Conservation (phyloP, 1,140 invertebrate species). For the Papilio helenus region DNA sequence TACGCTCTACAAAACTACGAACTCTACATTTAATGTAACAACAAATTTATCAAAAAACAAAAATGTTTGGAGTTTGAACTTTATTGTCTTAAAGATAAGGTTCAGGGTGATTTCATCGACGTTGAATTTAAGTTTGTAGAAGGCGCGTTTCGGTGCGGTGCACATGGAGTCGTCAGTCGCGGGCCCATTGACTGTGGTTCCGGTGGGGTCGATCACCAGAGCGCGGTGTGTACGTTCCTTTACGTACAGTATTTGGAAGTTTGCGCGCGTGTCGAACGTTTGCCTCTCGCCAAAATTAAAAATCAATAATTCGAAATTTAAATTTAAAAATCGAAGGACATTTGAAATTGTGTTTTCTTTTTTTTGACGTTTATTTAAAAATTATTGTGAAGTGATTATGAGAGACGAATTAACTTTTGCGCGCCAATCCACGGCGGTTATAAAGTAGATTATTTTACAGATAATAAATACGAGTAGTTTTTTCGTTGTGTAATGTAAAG, state of each 20-base stretch:
- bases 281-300: constrained; percentile 57
- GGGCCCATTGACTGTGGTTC: constrained; percentile 78
- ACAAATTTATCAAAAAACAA: constrained; percentile 41
- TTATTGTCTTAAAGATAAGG: constrained; percentile 46
- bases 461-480: constrained; percentile 24
- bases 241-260: constrained; percentile 63
- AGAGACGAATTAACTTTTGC: constrained; percentile 31
- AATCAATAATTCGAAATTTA: constrained; percentile 40
- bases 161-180: constrained; percentile 77
- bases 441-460: constrained; percentile 21
- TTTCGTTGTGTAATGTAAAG: constrained; percentile 31
- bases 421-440: constrained; percentile 33
- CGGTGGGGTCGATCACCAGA: constrained; percentile 80
- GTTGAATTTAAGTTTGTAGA: constrained; percentile 52
- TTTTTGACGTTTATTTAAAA: constrained; percentile 5
- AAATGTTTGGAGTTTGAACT: constrained; percentile 46
- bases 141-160: constrained; percentile 77
- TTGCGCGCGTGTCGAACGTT: constrained; percentile 54
- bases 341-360: constrained; percentile 39
- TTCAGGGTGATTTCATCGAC: background rate
- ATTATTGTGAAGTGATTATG: constrained; percentile 32
- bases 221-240: constrained; percentile 66
- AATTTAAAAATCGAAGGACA: constrained; percentile 37
- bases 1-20: constrained; percentile 76
- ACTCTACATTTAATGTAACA: constrained; percentile 57